Evolutionary conservation across 2,888 invertebrate species (phyloP).

Genomic region (Bellardia pandia): DNA sequence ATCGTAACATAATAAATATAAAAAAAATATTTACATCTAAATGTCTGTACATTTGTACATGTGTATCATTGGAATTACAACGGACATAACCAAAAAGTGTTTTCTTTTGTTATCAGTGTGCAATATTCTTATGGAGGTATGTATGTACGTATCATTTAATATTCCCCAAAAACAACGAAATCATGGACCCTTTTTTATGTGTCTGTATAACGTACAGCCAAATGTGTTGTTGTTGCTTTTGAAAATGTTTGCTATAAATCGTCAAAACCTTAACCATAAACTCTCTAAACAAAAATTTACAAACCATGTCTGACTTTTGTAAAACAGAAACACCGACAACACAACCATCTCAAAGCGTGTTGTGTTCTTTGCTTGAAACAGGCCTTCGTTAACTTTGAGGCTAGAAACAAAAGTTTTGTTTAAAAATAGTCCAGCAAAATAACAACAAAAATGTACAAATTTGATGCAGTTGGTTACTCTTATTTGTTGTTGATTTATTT

Average conservation of each 20-base stretch:
- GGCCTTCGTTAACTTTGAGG: not conserved
- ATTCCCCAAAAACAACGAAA: not conserved
- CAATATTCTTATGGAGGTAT: not conserved
- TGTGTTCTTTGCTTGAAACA: not conserved
- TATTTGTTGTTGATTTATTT: too few relatives aligned
- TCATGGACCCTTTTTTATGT: too few relatives aligned
- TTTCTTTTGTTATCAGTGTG: conserved; percentile 42
- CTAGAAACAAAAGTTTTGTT: not conserved
- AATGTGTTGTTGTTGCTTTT: not conserved
- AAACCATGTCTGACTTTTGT: conserved; percentile 28
- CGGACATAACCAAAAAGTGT: not conserved
- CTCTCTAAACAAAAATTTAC: conserved; percentile 18
- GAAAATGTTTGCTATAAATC: conserved; percentile 47
- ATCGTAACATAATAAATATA: conserved; percentile 42
- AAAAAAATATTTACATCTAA: conserved; percentile 18
- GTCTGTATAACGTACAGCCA: not conserved
- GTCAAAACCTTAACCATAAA: conserved; percentile 54
- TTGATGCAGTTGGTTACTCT: not conserved
- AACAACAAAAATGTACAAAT: not conserved
- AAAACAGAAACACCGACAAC: conserved; percentile 7
- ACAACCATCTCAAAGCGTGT: not conserved
- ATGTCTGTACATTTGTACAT: not conserved
- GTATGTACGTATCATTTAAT: not conserved
- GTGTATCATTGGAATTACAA: not conserved
- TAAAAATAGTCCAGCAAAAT: not conserved